A percentile compares a stretch with the other conserved stretches of the same genome.
Conservation (phyloP, 2,888 invertebrate species). For the Rhagophthalmus giganteus region DNA sequence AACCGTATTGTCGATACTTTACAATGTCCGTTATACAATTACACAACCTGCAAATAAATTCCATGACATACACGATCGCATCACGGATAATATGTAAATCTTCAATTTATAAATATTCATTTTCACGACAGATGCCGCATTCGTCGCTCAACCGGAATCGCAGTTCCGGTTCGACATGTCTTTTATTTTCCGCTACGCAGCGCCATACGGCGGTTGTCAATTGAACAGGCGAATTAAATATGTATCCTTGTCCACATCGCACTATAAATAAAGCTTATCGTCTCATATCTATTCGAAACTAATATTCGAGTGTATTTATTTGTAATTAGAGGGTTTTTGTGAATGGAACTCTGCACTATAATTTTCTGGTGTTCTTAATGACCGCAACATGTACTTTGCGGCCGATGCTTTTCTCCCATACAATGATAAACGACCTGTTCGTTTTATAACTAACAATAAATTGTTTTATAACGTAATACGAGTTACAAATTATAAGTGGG, state of each 20-base stretch:
- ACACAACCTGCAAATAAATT: slow-evolving; percentile 42
- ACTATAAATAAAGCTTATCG: slow-evolving; percentile 44
- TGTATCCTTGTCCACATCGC: slow-evolving; percentile 45
- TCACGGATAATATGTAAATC: slow-evolving; percentile 46
- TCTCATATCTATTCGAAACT: slow-evolving; percentile 41
- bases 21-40: slow-evolving; percentile 43
- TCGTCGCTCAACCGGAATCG: slow-evolving; percentile 51
- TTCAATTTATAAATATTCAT: slow-evolving; percentile 47
- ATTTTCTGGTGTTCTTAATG: slow-evolving; percentile 36
- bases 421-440: slow-evolving; percentile 8
- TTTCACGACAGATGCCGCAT: slow-evolving; percentile 45
- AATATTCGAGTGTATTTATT: slow-evolving; percentile 41
- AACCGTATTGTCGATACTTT: slow-evolving; percentile 26
- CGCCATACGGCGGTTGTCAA: slow-evolving; percentile 49
- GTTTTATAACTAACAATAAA: slow-evolving; percentile 4
- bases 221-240: slow-evolving; percentile 48
- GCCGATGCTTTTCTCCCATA: slow-evolving; percentile 7
- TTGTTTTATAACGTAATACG: no score
- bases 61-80: slow-evolving; percentile 40
- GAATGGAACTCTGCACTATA: slow-evolving; percentile 33
- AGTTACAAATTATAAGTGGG: no score
- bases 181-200: slow-evolving; percentile 47
- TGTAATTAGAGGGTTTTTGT: slow-evolving; percentile 41
- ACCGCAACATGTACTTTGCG: slow-evolving; percentile 30
- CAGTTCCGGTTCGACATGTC: slow-evolving; percentile 54